Percentiles rank a stretch among this genome's conserved stretches.
Conservation (phyloP, 2,113 vertebrate species). For the Vicugna pacos region DNA sequence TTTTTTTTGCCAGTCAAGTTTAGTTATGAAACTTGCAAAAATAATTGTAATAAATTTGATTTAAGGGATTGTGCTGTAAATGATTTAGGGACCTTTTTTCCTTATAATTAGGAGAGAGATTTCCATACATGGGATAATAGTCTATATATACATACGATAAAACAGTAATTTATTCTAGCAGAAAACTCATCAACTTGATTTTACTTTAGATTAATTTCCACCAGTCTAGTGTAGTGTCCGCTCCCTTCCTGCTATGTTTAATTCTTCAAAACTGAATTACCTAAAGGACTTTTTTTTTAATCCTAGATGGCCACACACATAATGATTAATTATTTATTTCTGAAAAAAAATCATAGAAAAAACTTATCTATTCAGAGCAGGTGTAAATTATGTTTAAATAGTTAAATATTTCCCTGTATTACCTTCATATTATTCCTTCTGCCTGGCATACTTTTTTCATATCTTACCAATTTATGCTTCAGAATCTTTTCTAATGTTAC, state of each 20-base stretch:
- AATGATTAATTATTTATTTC: neutral
- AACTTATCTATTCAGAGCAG: neutral
- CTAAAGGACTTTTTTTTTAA: neutral
- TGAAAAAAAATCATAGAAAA: neutral
- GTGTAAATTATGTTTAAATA: neutral
- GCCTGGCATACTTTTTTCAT: neutral
- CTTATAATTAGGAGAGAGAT: neutral
- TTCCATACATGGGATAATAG: neutral
- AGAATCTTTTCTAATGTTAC: neutral
- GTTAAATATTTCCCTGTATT: neutral
- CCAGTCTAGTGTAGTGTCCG: neutral
- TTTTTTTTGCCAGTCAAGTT: neutral
- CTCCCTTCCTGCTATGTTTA: neutral
- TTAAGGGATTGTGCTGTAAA: neutral
- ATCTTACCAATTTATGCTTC: neutral
- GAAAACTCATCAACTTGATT: neutral
- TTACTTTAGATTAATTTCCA: neutral
- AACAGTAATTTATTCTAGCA: neutral
- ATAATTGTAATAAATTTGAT: neutral
- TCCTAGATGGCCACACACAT: neutral
- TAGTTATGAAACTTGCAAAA: slow-evolving; percentile 7
- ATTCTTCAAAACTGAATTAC: neutral
- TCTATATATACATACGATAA: neutral
- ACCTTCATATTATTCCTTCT: neutral
- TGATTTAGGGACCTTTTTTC: neutral